Base-by-base conservation (phyloP, 1,140 invertebrate genomes). In the Macrobrachium rosenbergii region DNA sequence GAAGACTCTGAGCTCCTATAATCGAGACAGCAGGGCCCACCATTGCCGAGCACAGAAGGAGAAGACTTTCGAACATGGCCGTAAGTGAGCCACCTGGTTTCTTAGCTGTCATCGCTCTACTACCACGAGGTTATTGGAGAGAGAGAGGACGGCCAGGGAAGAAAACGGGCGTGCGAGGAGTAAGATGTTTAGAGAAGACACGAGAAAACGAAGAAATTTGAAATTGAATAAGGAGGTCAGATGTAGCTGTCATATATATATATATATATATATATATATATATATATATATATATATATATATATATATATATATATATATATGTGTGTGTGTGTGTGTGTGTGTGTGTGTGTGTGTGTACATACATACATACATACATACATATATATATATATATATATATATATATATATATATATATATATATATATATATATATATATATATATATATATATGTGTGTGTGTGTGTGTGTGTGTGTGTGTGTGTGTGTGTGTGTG, bases 281-380 rank as follows among this genome's bases (percentile, higher is more conserved):
- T n/a, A 67, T n/a, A 67, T n/a, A 67, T n/a, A n/a, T 67, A n/a
- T 67, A 67, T n/a, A n/a, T 28, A 72, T 28, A 72, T 28, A 72
- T 28, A 72, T 28, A 72, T 28, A 72, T 28, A 28, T 28, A 28
- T 72, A 72, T 72, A 72, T 72, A 72, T 72, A 72, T 72, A 72
- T 72, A 72, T 28, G 6, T 28, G 5, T 72, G 5, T 28, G 23
- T 72, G 23, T 72, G 23, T 72, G 2, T 72, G 5, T 72, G 5
- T 28, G 23, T 72, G 23, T 72, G 23, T 28, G 5, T 72, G 5
- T 28, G 23, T 72, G 23, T 72, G 23, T 72, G 2, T 72, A 72
- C 8, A 72, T 72, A 72, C 23, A 72, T 72, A 72, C 21, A 72
- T 72, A 72, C 37, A 72, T 72, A 28, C 23, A 28, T 28, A 72